Evolutionary conservation across 2,113 vertebrate species (phyloP).

Genomic region (Hystrix brachyura): DNA sequence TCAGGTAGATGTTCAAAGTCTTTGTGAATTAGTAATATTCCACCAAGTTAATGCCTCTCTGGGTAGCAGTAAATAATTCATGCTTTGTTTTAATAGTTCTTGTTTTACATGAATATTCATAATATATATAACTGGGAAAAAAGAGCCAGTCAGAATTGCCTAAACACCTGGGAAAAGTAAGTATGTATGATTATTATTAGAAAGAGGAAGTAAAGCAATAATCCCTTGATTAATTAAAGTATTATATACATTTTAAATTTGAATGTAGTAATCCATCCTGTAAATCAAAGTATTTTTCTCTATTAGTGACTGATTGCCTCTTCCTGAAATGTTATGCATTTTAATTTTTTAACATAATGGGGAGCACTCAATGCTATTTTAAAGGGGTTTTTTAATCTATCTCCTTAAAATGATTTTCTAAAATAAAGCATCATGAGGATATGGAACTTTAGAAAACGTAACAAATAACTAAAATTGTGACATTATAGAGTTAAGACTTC

Average conservation of each 20-base stretch:
- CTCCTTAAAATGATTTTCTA: conserved; percentile 36
- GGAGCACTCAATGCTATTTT: not conserved
- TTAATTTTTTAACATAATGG: conserved; percentile 17
- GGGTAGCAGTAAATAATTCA: conserved; percentile 84
- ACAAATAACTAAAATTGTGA: not conserved
- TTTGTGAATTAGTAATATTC: conserved; percentile 74
- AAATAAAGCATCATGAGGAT: not conserved
- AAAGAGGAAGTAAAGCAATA: conserved; percentile 55
- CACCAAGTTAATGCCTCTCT: conserved; percentile 73
- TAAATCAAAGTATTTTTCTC: conserved; percentile 15
- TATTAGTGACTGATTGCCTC: not conserved
- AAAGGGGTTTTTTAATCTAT: not conserved
- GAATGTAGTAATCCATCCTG: not conserved
- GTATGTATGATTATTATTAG: conserved; percentile 28
- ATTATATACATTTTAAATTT: conserved; percentile 31
- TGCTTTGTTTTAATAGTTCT: conserved; percentile 81
- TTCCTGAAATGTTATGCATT: not conserved
- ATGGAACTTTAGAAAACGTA: not conserved
- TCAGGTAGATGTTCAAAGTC: conserved; percentile 78
- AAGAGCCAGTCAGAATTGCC: conserved; percentile 69
- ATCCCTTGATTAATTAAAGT: conserved; percentile 50
- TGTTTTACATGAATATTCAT: conserved; percentile 85
- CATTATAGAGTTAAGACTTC: not conserved
- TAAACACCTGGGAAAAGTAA: conserved; percentile 29
- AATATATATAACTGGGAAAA: conserved; percentile 36